A percentile compares a stretch with the other conserved stretches of the same genome.
These are phyloP conservation scores for Acanthosepion lycidas DNA, from an alignment of 2,888 invertebrate species.

Conservation along the genomic window DNA sequence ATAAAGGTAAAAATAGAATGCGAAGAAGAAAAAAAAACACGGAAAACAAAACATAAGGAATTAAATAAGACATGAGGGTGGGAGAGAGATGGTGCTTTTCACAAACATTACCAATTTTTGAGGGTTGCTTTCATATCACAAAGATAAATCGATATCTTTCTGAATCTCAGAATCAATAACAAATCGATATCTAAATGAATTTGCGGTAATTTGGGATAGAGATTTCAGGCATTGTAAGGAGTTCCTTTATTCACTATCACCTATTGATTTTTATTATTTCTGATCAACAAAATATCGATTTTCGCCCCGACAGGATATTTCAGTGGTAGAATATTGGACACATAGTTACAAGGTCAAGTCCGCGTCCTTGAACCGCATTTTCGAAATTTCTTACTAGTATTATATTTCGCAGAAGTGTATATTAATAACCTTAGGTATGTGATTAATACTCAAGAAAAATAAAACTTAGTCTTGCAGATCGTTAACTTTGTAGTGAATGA, in stretches of 20 bases:
- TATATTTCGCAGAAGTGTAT: background rate
- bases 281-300: background rate
- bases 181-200: conserved; percentile 33
- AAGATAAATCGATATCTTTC: background rate
- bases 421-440: too few species aligned
- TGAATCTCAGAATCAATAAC: background rate
- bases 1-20: background rate
- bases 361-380: background rate
- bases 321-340: background rate
- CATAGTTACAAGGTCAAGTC: background rate
- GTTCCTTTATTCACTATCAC: background rate
- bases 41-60: background rate
- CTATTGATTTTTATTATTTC: background rate
- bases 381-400: background rate
- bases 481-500: too few species aligned
- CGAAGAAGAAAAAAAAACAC: background rate
- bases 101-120: background rate
- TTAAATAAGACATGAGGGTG: background rate
- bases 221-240: background rate
- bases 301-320: background rate
- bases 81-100: background rate
- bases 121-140: background rate
- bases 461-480: too few species aligned
- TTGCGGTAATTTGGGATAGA: background rate
- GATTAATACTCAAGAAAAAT: too few species aligned